Evolutionary conservation across 2,797 vertebrate species (phyloP), one percentile per base, ranked within the genome.

Genomic region (Alauda arvensis): DNA sequence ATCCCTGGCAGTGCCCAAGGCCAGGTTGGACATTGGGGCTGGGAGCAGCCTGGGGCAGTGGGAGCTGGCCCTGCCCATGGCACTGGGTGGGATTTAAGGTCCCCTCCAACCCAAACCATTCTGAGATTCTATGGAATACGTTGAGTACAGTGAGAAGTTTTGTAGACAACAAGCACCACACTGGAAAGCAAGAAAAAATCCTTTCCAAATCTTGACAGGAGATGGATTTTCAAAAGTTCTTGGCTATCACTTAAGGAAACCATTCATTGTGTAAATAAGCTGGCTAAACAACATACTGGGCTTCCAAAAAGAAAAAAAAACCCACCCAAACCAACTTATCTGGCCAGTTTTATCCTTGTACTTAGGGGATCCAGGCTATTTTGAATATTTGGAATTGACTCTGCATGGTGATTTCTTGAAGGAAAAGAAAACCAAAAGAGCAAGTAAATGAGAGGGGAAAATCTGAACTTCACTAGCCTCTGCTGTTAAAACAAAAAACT

Each of bases 21-120:
- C 61, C 69, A 59, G 65, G 43, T 0, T 77, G 82, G 62, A 34
- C 8, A 14, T 0, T 70, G 56, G 61, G 39, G 23, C 10, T 56
- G 5, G 60, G 60, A 65, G 37, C 37, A 43, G 6, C 45, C 52
- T 61, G 81, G 72, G 1, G 17, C 45, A 24, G 37, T 63, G 66
- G 51, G 0, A 85, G 33, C 19, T 29, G 83, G 33, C 51, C 57
- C 82, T 77, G 72, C 55, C 62, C 34, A 28, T 20, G 63, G 55
- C 49, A 8, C 1, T 9, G 18, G n/a, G 0, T 31, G 3, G 2
- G 0, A 0, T 71, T 34, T 6, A 3, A 40, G 8, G 12, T 19
- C 14, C 2, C 2, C 52, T 11, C 60, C 46, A 6, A 4, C 46
- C 40, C 46, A 66, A 79, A 19, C 40, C 21, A 23, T 24, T 6